phyloP scores from a whole-genome alignment of 2,888 invertebrate species.

The Mimumesa dahlbomi region DNA sequence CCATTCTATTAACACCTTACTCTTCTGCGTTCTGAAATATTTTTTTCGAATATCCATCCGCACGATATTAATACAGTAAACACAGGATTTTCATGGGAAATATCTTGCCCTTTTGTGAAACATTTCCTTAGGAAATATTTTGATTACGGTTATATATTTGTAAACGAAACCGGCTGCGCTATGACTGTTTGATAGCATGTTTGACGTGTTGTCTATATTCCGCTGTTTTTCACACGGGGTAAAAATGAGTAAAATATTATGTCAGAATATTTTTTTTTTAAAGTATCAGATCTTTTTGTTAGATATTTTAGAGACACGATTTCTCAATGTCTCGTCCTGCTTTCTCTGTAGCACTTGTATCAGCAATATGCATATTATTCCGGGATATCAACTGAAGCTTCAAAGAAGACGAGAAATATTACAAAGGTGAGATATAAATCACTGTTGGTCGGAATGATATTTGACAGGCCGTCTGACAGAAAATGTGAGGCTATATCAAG shows the following conservation, averaged over 20 bases:
- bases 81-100: conserved; percentile 20
- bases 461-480: conserved; percentile 27
- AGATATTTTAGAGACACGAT: background rate
- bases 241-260: too few relatives aligned
- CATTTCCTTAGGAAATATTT: conserved; percentile 10
- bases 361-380: background rate
- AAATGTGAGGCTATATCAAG: background rate
- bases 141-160: background rate
- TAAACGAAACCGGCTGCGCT: background rate
- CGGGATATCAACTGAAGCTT: conserved; percentile 2
- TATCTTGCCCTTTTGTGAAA: background rate
- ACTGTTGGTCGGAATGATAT: conserved; percentile 16
- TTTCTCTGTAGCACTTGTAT: background rate
- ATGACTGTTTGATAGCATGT: background rate
- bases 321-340: background rate
- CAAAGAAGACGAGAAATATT: conserved; percentile 12
- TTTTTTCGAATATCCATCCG: conserved; percentile 18
- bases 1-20: conserved; percentile 51
- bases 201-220: background rate
- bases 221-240: too few relatives aligned
- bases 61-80: conserved; percentile 59
- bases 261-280: too few relatives aligned
- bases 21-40: conserved; percentile 21
- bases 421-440: conserved; percentile 9
- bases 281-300: background rate